A percentile compares a stretch with the other conserved stretches of the same genome.
phyloP scores from a whole-genome alignment of 2,888 invertebrate genomes.

The Netelia melanura region DNA sequence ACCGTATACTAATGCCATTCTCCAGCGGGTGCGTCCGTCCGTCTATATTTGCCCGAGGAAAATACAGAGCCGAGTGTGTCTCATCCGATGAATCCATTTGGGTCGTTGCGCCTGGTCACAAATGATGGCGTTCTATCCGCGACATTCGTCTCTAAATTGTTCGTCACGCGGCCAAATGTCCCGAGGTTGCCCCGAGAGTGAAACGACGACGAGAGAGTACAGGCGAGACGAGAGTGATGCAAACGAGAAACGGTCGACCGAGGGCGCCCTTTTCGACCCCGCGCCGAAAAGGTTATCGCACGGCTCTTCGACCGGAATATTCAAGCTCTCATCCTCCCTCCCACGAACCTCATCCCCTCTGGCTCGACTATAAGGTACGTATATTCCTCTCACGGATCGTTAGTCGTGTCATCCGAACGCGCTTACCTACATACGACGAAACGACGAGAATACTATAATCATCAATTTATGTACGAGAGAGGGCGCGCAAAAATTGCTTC shows the following conservation, averaged over 20 bases:
- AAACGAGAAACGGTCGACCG: constrained; percentile 22
- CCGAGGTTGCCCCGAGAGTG: constrained; percentile 30
- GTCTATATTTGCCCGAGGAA: constrained; percentile 48
- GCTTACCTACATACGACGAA: neutral
- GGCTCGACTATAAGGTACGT: neutral
- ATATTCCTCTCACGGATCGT: constrained; percentile 10
- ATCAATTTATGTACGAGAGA: neutral
- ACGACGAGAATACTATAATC: neutral
- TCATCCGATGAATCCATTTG: neutral
- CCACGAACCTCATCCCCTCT: neutral
- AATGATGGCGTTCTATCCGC: constrained; percentile 1
- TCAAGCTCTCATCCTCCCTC: constrained; percentile 6
- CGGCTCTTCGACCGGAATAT: constrained; percentile 30
- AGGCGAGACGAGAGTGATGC: constrained; percentile 29
- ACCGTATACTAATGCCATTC: constrained; percentile 34
- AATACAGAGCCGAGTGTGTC: constrained; percentile 38
- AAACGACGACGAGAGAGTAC: constrained; percentile 27
- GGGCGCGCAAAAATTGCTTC: neutral
- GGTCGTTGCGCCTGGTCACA: constrained; percentile 2
- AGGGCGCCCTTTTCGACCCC: constrained; percentile 48
- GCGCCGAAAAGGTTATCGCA: constrained; percentile 44
- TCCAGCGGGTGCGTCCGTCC: constrained; percentile 6
- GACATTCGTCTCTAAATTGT: constrained; percentile 46
- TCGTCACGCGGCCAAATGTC: constrained; percentile 60
- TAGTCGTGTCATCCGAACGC: neutral